A percentile compares a stretch with the other conserved stretches of the same genome.
Conservation (phyloP, 2,888 invertebrate genomes). For the Argynnis bischoffii region DNA sequence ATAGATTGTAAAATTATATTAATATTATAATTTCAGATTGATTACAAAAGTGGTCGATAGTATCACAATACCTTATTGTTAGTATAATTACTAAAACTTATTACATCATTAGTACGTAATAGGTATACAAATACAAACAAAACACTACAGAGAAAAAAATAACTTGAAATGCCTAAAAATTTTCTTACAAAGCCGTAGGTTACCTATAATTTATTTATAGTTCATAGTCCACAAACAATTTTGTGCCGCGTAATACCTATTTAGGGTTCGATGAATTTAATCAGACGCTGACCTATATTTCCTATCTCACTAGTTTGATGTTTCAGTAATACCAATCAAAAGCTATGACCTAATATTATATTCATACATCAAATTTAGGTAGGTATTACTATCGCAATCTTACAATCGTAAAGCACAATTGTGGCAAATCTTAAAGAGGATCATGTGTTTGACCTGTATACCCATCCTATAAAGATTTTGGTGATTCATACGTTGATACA, state of each 20-base stretch:
- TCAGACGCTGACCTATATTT: constrained; percentile 19
- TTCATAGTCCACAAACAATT: constrained; percentile 4
- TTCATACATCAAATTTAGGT: constrained; percentile 2
- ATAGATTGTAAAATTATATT: no score
- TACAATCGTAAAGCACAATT: no score
- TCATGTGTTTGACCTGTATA: no score
- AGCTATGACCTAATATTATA: neutral
- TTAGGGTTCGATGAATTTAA: constrained; percentile 19
- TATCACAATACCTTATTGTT: no score
- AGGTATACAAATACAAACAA: neutral
- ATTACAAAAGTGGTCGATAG: no score
- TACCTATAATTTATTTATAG: neutral
- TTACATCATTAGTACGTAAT: neutral
- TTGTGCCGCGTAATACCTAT: constrained; percentile 1
- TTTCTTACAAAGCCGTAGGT: neutral
- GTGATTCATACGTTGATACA: no score
- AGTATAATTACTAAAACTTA: no score
- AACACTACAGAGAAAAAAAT: neutral
- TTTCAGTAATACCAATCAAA: constrained; percentile 12
- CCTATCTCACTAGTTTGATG: constrained; percentile 3
- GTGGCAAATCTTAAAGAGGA: no score
- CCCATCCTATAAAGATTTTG: no score
- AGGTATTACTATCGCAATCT: no score
- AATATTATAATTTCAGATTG: no score
- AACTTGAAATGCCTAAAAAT: no score